These are phyloP conservation scores for Tetramorium bicarinatum DNA, from an alignment of 2,888 invertebrate genomes.

Conservation along the genomic window DNA sequence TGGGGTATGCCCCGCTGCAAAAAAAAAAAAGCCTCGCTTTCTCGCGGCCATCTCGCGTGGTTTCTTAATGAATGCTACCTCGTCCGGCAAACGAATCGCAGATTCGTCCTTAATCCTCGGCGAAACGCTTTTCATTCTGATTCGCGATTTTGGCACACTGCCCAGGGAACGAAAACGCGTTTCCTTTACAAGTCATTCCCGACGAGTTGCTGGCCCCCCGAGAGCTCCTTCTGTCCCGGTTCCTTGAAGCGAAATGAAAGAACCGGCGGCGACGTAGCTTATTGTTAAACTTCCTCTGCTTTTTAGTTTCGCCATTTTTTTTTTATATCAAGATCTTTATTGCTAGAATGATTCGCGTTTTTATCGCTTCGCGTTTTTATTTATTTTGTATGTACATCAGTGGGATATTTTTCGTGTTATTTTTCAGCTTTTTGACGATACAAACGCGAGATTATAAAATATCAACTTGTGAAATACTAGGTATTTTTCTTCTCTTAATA, in stretches of 20 bases:
- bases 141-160: conserved; percentile 60
- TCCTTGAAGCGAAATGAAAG: not conserved
- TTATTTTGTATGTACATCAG: not conserved
- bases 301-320: not conserved
- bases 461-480: not conserved
- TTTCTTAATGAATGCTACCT: conserved; percentile 49
- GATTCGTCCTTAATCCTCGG: conserved; percentile 63
- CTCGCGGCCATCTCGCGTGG: not conserved
- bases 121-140: conserved; percentile 28
- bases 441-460: not conserved
- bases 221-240: not conserved
- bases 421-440: not conserved
- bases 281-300: not conserved
- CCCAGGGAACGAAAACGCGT: conserved; percentile 22
- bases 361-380: not conserved
- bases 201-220: not conserved
- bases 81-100: conserved; percentile 31
- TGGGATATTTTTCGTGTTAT: not conserved
- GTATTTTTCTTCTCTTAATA: not conserved
- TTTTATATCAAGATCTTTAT: too few species aligned
- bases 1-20: not conserved
- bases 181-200: not conserved
- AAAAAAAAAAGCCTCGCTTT: conserved; percentile 35
- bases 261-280: not conserved
- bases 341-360: not conserved